Evolutionary conservation across 2,113 vertebrate genomes (phyloP).

Genomic region (Antennarius striatus): DNA sequence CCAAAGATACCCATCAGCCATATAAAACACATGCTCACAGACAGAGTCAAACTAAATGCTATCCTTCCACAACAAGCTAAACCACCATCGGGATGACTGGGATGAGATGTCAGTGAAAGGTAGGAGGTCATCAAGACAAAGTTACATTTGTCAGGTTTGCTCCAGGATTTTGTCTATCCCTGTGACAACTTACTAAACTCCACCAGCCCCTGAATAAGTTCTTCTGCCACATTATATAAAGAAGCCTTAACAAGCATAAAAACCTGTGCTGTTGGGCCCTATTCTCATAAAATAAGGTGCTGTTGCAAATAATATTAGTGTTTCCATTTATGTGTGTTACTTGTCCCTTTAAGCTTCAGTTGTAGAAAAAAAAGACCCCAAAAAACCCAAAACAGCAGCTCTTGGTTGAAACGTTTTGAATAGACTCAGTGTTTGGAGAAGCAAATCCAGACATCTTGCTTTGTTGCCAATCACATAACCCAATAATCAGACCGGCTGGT

Average conservation of each 20-base stretch:
- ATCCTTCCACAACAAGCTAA: background rate
- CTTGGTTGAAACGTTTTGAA: no score
- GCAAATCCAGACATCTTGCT: no score
- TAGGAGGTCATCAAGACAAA: slow-evolving; percentile 20
- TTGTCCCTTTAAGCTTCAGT: no score
- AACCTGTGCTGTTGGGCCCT: background rate
- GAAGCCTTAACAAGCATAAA: slow-evolving; percentile 29
- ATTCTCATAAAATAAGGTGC: no score
- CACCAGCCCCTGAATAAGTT: slow-evolving; percentile 27
- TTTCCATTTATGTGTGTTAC: no score
- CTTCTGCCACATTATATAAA: slow-evolving; percentile 9
- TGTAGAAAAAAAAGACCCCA: no score
- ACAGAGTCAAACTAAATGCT: slow-evolving; percentile 16
- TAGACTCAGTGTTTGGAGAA: no score
- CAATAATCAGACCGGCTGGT: no score
- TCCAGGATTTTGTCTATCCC: slow-evolving; percentile 25
- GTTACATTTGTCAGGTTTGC: slow-evolving; percentile 27
- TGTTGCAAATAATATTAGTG: no score
- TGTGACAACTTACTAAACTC: slow-evolving; percentile 20
- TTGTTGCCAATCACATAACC: no score
- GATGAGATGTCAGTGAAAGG: background rate
- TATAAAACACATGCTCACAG: slow-evolving; percentile 36
- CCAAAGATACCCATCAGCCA: slow-evolving; percentile 44
- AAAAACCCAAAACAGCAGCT: no score
- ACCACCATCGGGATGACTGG: slow-evolving; percentile 12